phyloP scores from a whole-genome alignment of 1,140 invertebrate species.

The Brachionus angularis region DNA sequence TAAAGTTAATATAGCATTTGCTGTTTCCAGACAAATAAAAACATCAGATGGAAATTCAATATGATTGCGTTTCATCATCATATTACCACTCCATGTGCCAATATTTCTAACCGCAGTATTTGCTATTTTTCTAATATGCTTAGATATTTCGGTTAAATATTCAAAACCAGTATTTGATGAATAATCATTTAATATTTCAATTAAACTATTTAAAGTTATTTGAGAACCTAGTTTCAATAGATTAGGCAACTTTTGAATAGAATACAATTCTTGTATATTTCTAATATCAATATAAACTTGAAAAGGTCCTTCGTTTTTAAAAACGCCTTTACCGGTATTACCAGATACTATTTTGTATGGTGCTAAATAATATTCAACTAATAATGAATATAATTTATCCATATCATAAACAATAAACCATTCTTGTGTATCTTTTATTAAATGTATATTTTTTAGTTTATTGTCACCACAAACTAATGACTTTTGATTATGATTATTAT shows the following conservation, averaged over 20 bases:
- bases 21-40: slow-evolving; percentile 68
- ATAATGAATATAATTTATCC: background rate
- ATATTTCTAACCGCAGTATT: slow-evolving; percentile 29
- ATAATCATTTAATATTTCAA: background rate
- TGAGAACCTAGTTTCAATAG: slow-evolving; percentile 31
- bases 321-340: slow-evolving; percentile 60
- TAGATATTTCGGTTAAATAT: slow-evolving; percentile 1
- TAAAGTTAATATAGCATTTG: slow-evolving; percentile 60
- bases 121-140: slow-evolving; percentile 27
- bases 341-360: slow-evolving; percentile 39
- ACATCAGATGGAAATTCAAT: slow-evolving; percentile 72
- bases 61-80: slow-evolving; percentile 70
- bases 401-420: slow-evolving; percentile 36
- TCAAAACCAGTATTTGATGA: slow-evolving; percentile 11
- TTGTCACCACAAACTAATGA: no score
- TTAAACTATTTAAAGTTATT: slow-evolving; percentile 16
- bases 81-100: slow-evolving; percentile 69
- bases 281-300: slow-evolving; percentile 70
- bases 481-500: slow-evolving; percentile 7
- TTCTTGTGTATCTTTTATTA: slow-evolving; percentile 11
- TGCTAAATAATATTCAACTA: background rate
- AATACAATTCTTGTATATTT: slow-evolving; percentile 63
- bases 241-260: slow-evolving; percentile 22
- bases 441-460: slow-evolving; percentile 30
- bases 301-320: slow-evolving; percentile 59